Conservation (phyloP, 2,797 vertebrate species). For the Phrynocephalus forsythii region DNA sequence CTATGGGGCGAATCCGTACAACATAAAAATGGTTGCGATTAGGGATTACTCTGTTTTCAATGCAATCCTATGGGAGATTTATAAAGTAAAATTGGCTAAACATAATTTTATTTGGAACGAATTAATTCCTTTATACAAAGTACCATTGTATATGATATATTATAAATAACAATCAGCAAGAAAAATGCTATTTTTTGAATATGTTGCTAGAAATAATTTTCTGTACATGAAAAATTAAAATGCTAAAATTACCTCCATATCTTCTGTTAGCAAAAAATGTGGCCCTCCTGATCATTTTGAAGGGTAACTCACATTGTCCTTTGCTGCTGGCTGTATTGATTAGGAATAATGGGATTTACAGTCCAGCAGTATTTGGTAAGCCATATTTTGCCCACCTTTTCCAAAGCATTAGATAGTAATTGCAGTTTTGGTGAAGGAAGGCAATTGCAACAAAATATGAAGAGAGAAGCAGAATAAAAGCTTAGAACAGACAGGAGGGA, state of each 20-base stretch:
- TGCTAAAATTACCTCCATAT: constrained; percentile 1
- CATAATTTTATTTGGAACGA: too few species aligned
- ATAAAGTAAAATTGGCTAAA: too few species aligned
- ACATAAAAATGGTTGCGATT: too few species aligned
- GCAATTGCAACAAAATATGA: background rate
- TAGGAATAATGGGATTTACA: background rate
- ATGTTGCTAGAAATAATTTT: constrained; percentile 50
- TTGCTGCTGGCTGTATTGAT: background rate
- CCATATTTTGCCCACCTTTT: background rate
- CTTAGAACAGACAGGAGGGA: too few species aligned
- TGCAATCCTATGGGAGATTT: too few species aligned
- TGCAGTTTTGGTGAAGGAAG: background rate
- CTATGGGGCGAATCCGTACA: too few species aligned
- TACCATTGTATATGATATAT: constrained; percentile 41
- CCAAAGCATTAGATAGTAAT: background rate
- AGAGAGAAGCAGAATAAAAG: background rate
- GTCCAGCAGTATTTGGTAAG: background rate
- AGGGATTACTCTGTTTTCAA: too few species aligned
- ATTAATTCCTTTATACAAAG: too few species aligned
- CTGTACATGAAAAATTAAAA: background rate
- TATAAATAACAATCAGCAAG: constrained; percentile 52
- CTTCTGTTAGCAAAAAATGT: background rate
- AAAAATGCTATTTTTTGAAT: constrained; percentile 47
- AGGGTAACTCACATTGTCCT: background rate
- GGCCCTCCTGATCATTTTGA: background rate